Base-by-base conservation (phyloP, 2,797 vertebrate species). In the Pyrocephalus nanus region DNA sequence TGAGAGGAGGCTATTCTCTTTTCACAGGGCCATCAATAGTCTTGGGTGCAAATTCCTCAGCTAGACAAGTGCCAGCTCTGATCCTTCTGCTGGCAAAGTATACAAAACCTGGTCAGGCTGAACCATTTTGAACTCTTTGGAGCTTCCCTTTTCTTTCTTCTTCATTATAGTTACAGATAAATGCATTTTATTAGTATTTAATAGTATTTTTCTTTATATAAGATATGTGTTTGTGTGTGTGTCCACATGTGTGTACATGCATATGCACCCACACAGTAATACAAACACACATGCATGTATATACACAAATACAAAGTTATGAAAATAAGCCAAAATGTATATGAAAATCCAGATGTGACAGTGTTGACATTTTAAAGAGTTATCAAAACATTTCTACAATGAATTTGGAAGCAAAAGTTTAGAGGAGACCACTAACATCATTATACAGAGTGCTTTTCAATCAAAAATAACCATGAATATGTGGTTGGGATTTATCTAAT, bases 141-240 rank as follows among this genome's bases (percentile, higher is more conserved):
- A 67, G 2, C 1, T 64, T 73, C 12, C 54, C 2, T 48, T 25
- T 15, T 27, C 30, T 85, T 75, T 69, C 8, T 40, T 76, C 4
- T 65, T 75, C 8, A 15, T 54, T 54, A 27, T 25, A 26, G 2
- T 64, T 64, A 21, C 1, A 38, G 21, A 19, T 4, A 65, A 57
- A 38, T 16, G 7, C 20, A 20, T 61, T 15, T 61, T 48, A 14
- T 72, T 87, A 53, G 1, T 13, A 57, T 54, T 50, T 50, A 25
- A 20, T 5, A 18, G 2, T 16, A 17, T 29, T 2, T 77, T 72
- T 69, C 9, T 9, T 29, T 40, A 9, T 15, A 18, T 7, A 15
- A 8, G 3, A 36, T n/a, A 36, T 19, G 7, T 32, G 9, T n/a
- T 17, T 12, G 0, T 50, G 4, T 20, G 4, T 4, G 7, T 2